phyloP scores from a whole-genome alignment of 2,113 vertebrate genomes.

The Colistium nudipinnis region DNA sequence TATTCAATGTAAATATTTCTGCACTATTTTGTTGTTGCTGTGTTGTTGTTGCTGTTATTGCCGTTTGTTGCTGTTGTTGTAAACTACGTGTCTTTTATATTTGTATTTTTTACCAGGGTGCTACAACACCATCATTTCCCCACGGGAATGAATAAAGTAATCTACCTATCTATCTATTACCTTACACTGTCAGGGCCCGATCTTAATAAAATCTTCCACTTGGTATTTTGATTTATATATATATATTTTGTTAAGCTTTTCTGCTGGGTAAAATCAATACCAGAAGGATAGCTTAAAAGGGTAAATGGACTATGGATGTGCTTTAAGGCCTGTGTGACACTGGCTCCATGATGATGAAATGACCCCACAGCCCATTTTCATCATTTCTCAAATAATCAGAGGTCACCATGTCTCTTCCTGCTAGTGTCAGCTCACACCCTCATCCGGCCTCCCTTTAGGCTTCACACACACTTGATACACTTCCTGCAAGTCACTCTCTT shows the following conservation, averaged over 20 bases:
- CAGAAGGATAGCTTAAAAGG: slow-evolving; percentile 8
- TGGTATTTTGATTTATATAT: slow-evolving; percentile 8
- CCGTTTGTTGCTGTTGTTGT: too few relatives aligned
- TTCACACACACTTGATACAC: slow-evolving; percentile 4
- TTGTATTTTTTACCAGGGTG: too few relatives aligned
- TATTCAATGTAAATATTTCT: too few relatives aligned
- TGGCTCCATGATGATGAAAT: slow-evolving; percentile 33
- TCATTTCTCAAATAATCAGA: slow-evolving; percentile 34
- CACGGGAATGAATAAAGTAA: too few relatives aligned
- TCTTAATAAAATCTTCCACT: not conserved
- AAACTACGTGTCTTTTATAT: too few relatives aligned
- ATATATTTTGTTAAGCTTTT: too few relatives aligned
- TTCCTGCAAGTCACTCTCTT: slow-evolving; percentile 14
- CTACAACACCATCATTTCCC: too few relatives aligned
- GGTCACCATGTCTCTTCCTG: slow-evolving; percentile 44
- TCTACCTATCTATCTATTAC: too few relatives aligned
- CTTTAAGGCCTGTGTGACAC: slow-evolving; percentile 8
- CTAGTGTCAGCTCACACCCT: slow-evolving; percentile 17
- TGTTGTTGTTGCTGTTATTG: too few relatives aligned
- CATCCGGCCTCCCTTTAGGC: not conserved
- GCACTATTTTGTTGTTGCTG: too few relatives aligned
- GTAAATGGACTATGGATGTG: slow-evolving; percentile 28
- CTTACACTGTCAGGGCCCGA: not conserved
- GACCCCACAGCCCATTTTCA: slow-evolving; percentile 35
- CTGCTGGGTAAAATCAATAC: not conserved